Base-by-base conservation (phyloP, 2,888 invertebrate species). In the Cantharis rustica region DNA sequence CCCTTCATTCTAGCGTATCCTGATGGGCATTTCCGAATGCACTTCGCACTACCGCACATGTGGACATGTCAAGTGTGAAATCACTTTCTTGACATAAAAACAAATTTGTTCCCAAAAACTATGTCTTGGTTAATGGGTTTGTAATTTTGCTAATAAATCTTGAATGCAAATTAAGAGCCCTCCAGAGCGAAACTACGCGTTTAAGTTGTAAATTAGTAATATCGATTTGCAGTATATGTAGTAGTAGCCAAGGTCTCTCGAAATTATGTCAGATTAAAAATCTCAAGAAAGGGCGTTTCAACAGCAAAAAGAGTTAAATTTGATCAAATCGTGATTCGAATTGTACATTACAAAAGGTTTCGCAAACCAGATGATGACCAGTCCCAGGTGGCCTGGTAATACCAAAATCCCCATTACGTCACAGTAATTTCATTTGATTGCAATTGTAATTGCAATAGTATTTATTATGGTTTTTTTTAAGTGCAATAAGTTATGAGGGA, bases 21-120 rank as follows among this genome's bases (percentile, higher is more conserved):
- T 73, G 75, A 79, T 79, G 83, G 84, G 83, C 84, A 84, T 84
- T 85, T 85, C 84, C 84, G 83, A 83, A 82, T 83, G 83, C 83
- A 83, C 82, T 84, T 84, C 82, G 80, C 83, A 83, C 84, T 80
- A 80, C 79, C 80, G 81, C 84, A 84, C 83, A 84, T 84, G 83
- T 83, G 84, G 82, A 82, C 82, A 82, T 81, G 82, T 81, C 82
- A 79, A 82, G 82, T 83, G 83, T 84, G 82, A 83, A 84, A 84
- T 84, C 81, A 80, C 80, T 75, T 81, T 81, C 84, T 82, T 83
- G 84, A 84, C 83, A 82, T 79, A 79, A 76, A 79, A 81, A 82
- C 82, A 80, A 78, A 79, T 82, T 78, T 76, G 79, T 77, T 80
- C 77, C 77, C 78, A 78, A 73, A 77, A 79, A 75, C 64, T 73